phyloP scores from a whole-genome alignment of 2,888 invertebrate species.

The Gymnosoma rotundatum region DNA sequence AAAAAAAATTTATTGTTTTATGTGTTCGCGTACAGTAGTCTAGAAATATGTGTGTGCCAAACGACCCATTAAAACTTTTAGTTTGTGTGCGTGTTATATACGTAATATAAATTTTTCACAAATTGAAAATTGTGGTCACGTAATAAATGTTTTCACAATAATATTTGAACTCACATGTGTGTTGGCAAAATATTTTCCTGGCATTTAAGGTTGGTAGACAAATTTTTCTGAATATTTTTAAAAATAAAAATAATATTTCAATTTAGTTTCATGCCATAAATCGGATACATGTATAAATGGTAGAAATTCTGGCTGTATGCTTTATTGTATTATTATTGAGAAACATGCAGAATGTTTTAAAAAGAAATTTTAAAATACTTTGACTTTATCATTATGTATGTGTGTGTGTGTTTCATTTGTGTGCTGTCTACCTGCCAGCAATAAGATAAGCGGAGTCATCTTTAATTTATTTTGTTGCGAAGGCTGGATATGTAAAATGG shows the following conservation, averaged over 20 bases:
- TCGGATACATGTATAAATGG: too few relatives aligned
- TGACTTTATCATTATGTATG: too few relatives aligned
- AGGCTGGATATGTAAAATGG: too few relatives aligned
- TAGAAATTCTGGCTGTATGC: too few relatives aligned
- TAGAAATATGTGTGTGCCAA: not conserved
- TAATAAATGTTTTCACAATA: slow-evolving; percentile 48
- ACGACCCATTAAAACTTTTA: slow-evolving; percentile 32
- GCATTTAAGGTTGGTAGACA: not conserved
- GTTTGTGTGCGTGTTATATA: not conserved
- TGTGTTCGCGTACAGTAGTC: not conserved
- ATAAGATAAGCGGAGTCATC: too few relatives aligned
- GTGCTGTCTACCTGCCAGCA: too few relatives aligned
- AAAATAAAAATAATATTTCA: not conserved
- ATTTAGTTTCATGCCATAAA: not conserved
- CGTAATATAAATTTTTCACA: slow-evolving; percentile 27
- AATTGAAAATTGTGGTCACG: slow-evolving; percentile 62
- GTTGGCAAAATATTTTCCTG: not conserved
- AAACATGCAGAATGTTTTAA: too few relatives aligned
- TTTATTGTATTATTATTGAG: too few relatives aligned
- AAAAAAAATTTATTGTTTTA: not conserved
- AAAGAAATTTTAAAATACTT: too few relatives aligned
- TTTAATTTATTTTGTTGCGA: too few relatives aligned
- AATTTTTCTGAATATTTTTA: not conserved
- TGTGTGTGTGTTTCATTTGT: too few relatives aligned
- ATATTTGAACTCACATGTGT: slow-evolving; percentile 37